phyloP scores from a whole-genome alignment of 1,140 invertebrate species.

The Portunus trituberculatus region DNA sequence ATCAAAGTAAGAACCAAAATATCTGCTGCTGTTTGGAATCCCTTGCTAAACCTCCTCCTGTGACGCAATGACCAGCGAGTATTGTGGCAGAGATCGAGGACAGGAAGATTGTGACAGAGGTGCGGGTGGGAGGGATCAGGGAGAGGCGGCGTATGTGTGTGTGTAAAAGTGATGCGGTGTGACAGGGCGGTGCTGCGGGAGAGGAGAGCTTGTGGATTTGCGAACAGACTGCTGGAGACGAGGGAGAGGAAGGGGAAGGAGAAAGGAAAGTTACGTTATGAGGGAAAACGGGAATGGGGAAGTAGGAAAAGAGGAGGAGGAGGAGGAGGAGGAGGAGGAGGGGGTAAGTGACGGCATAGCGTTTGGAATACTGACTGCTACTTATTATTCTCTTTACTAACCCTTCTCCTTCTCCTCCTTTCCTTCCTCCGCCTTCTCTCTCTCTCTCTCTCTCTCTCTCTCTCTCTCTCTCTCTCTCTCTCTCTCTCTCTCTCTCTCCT shows the following conservation, averaged over 20 bases:
- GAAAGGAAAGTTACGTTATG: background rate
- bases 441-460: conserved; percentile 46
- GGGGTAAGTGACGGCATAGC: background rate
- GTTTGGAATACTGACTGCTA: background rate
- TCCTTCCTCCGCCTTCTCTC: conserved; percentile 33
- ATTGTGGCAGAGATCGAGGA: no score
- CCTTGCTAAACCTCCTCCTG: no score
- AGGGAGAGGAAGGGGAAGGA: background rate
- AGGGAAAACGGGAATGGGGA: background rate
- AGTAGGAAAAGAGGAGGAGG: background rate
- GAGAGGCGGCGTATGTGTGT: background rate
- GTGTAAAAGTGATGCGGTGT: background rate
- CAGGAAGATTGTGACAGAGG: background rate
- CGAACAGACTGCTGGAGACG: background rate
- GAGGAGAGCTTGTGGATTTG: background rate
- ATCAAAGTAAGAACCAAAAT: no score
- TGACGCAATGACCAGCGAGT: no score
- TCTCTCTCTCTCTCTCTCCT: background rate
- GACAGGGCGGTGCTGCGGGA: background rate
- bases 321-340: background rate
- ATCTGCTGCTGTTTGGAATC: no score
- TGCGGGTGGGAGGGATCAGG: background rate
- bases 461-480: background rate
- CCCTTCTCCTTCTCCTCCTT: background rate
- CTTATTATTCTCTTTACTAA: background rate